Percentiles rank a stretch among this genome's conserved stretches.
Evolutionary conservation across 2,888 invertebrate species (phyloP).

Genomic region (Drosophila merina): DNA sequence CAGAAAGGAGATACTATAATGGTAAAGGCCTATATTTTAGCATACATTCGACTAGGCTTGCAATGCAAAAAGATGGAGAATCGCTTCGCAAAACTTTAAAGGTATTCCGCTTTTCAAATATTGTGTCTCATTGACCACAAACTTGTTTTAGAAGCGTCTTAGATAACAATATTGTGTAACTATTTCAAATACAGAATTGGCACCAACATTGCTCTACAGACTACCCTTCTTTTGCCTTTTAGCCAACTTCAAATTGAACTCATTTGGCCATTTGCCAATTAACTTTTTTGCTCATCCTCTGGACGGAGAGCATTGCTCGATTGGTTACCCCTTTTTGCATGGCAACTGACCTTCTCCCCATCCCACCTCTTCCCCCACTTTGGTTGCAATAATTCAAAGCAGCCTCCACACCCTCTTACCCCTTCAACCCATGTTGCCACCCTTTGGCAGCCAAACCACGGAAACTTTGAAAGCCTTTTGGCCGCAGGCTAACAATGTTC

Average conservation of each 20-base stretch:
- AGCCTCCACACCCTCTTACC: background rate
- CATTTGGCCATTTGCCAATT: slow-evolving; percentile 67
- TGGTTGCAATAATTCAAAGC: slow-evolving; percentile 46
- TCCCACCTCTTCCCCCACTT: background rate
- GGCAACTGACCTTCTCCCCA: background rate
- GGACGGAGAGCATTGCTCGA: slow-evolving; percentile 38
- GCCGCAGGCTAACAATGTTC: slow-evolving; percentile 47
- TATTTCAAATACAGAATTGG: background rate
- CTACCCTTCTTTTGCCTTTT: background rate
- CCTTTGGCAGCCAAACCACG: slow-evolving; percentile 43
- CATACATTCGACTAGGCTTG: too few relatives aligned
- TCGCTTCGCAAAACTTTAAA: background rate
- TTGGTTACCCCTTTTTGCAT: slow-evolving; percentile 39
- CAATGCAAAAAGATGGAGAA: too few relatives aligned
- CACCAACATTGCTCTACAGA: background rate
- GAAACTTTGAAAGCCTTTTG: slow-evolving; percentile 45
- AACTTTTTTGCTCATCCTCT: slow-evolving; percentile 43
- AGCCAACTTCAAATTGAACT: slow-evolving; percentile 57
- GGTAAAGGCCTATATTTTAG: too few relatives aligned
- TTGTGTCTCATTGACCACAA: background rate
- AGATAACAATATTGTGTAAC: background rate
- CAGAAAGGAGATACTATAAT: too few relatives aligned
- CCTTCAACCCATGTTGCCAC: slow-evolving; percentile 18
- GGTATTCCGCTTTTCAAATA: background rate
- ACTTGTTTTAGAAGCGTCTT: background rate